Conservation (phyloP, 1,140 invertebrate species). For the Yoshiicerus persimilis region DNA sequence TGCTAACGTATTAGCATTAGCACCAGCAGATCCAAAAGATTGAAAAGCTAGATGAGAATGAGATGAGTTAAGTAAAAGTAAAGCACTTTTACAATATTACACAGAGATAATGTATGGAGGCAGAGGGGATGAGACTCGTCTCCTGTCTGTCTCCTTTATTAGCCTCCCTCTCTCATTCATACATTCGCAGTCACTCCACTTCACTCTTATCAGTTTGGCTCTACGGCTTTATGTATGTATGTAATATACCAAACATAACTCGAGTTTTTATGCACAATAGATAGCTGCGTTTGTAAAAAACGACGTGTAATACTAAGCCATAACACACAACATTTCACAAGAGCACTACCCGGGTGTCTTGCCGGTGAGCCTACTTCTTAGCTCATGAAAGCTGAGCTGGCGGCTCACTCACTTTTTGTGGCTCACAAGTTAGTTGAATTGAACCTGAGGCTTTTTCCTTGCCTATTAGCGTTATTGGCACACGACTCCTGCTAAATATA, state of each 20-base stretch:
- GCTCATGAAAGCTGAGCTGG: neutral
- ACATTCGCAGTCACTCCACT: neutral
- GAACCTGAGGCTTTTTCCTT: neutral
- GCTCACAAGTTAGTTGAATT: neutral
- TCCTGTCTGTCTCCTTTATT: neutral
- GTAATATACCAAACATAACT: neutral
- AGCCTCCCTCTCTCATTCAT: neutral
- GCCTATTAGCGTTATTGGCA: constrained; percentile 16
- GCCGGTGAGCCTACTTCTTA: neutral
- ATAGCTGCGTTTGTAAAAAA: neutral
- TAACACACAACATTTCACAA: neutral
- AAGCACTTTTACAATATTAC: neutral
- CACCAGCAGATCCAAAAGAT: neutral
- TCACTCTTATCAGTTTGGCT: neutral
- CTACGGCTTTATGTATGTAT: neutral
- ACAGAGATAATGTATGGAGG: neutral
- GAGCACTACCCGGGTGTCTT: neutral
- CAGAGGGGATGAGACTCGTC: neutral
- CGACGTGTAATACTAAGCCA: neutral
- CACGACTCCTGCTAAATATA: constrained; percentile 26
- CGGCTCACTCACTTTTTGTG: neutral
- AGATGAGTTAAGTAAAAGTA: neutral
- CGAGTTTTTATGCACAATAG: neutral
- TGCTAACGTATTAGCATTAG: neutral
- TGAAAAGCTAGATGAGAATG: neutral